Evolutionary conservation across 1,140 invertebrate genomes (phyloP).

Genomic region (Pteromalus puparum): DNA sequence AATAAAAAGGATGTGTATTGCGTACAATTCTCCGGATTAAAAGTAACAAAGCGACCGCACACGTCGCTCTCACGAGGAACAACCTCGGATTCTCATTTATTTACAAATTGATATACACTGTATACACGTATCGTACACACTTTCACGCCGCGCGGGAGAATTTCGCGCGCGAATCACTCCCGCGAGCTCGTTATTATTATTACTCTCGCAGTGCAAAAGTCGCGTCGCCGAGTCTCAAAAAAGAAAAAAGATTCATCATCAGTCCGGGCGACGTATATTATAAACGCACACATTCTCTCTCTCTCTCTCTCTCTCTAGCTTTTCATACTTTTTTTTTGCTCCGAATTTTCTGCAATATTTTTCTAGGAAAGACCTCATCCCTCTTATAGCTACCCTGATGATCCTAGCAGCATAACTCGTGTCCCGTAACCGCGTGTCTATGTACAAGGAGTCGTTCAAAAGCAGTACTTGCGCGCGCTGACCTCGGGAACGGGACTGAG

Average conservation of each 20-base stretch:
- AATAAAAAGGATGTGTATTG: neutral
- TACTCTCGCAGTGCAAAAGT: neutral
- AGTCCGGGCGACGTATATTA: conserved; percentile 38
- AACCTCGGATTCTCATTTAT: conserved; percentile 22
- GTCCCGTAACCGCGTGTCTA: conserved; percentile 26
- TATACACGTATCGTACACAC: conserved; percentile 16
- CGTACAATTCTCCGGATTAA: neutral
- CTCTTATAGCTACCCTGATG: neutral
- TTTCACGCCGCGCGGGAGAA: conserved; percentile 22
- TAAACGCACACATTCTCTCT: conserved; percentile 40
- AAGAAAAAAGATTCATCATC: conserved; percentile 5
- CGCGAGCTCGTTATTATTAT: neutral
- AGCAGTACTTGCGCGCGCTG: conserved; percentile 72
- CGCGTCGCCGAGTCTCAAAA: neutral
- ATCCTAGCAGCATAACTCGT: conserved; percentile 6
- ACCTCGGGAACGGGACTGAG: conserved; percentile 73
- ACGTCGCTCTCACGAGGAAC: neutral
- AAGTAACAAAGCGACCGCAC: neutral
- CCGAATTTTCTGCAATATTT: neutral
- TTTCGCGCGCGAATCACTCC: neutral
- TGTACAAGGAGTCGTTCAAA: conserved; percentile 59
- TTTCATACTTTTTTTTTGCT: conserved; percentile 20
- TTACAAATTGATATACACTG: conserved; percentile 41
- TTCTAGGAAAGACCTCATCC: neutral
- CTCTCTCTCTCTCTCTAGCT: neutral